A percentile compares a stretch with the other conserved stretches of the same genome.
phyloP scores from a whole-genome alignment of 1,140 invertebrate genomes.

The Zaprionus tsacasi region DNA sequence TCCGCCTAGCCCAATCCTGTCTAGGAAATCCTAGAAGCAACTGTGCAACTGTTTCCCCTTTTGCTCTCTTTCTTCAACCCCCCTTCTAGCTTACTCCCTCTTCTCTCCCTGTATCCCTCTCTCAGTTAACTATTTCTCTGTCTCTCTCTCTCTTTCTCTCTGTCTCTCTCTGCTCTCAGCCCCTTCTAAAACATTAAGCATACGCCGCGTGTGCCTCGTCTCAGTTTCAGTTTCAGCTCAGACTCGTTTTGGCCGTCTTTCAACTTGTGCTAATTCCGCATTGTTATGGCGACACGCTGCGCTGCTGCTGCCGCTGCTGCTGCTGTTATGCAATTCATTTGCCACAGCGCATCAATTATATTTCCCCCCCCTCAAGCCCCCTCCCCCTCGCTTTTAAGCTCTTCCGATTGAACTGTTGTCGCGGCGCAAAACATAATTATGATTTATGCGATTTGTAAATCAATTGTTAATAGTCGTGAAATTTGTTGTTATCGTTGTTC shows the following conservation, averaged over 20 bases:
- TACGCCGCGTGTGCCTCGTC: not conserved
- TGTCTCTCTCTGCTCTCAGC: not conserved
- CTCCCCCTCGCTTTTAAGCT: not conserved
- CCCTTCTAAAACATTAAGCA: not conserved
- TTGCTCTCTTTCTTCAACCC: no score
- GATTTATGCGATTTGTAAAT: conserved; percentile 13
- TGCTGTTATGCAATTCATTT: conserved; percentile 2
- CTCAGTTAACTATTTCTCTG: no score
- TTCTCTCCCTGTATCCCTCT: no score
- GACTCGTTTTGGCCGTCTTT: not conserved
- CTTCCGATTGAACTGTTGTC: conserved; percentile 9
- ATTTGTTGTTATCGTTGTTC: not conserved
- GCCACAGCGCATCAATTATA: conserved; percentile 3
- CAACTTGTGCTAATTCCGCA: not conserved
- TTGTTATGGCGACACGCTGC: not conserved
- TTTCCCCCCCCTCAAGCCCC: not conserved
- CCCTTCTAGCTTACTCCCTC: no score
- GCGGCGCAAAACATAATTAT: conserved; percentile 4
- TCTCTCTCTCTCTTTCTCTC: not conserved
- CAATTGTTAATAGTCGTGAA: conserved; percentile 4
- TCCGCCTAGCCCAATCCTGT: no score
- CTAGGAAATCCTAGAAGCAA: no score
- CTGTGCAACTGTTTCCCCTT: no score
- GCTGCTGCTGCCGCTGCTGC: not conserved
- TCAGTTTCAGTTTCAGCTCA: not conserved